Evolutionary conservation across 2,113 vertebrate species (phyloP), one percentile per base, ranked within the genome.

Genomic region (Peromyscus maniculatus): DNA sequence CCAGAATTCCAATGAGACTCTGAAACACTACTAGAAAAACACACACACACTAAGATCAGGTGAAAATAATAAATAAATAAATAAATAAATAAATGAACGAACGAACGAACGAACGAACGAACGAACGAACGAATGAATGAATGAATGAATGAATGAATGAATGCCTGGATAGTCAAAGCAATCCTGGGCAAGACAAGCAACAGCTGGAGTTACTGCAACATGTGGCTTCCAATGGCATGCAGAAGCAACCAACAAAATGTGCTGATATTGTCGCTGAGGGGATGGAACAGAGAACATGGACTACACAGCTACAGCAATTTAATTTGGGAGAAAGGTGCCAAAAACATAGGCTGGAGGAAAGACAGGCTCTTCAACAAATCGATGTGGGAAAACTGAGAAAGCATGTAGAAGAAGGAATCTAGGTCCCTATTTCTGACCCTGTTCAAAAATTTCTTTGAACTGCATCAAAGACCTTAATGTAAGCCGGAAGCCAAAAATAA

Each of bases 91-190:
- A 24, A 7, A 49, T 49, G 5, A 6, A 49, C 5, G 5, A 6
- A 49, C 8, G 8, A 7, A 49, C 4, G 4, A 7, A 49, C 4
- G 4, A 7, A 49, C 7, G 4, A 7, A 49, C 4, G 7, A 7
- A 49, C 4, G 4, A 7, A 49, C 7, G 39, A 6, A 5, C 4
- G 5, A 7, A 49, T 49, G 7, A 49, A 49, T 49, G 7, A n/a
- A n/a, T n/a, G n/a, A n/a, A n/a, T n/a, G n/a, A n/a, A 49, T 49
- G 39, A 6, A 5, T 46, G 5, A 7, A 49, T 49, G 7, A 49
- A 49, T 49, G 7, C n/a, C n/a, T 84, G 59, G 59, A 17, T 28
- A 43, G 13, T 39, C 3, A 17, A 84, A 64, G 22, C 24, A 84
- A 17, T 31, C 57, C 82, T 84, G n/a, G 6, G 22, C 21, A 64